Base-by-base conservation (phyloP, 2,888 invertebrate species). In the Eristalis arbustorum region DNA sequence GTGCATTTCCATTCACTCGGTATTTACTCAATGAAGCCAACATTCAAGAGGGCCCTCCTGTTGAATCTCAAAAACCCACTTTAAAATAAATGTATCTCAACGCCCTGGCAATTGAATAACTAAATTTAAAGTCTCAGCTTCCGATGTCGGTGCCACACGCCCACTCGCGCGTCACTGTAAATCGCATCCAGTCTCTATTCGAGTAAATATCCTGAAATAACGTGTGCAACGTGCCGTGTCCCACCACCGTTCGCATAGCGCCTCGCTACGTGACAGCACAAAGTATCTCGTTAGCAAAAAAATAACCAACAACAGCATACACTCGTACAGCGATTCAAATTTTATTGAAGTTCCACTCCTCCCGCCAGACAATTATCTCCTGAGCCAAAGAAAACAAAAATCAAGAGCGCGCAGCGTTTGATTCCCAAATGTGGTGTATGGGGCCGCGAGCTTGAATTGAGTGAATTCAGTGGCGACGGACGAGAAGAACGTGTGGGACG, bases 21-120 rank as follows among this genome's bases (percentile, higher is more conserved):
- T n/a, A 49, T n/a, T n/a, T 4, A 37, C 31, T 10, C 31, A 68
- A 69, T 63, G 10, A 69, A 68, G 8, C 18, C 18, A 6, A 49
- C 18, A 22, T 25, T 57, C 61, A 11, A 42, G 31, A 22, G 18
- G 8, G 22, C 31, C 25, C 62, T 18, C 22, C 3, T 34, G 14
- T 23, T 0, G 23, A 37, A 34, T 56, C 76, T 71, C 57, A n/a
- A 25, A 28, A 64, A 22, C n/a, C 69, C 23, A 57, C 69, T 69
- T 77, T 28, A 63, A 31, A 31, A 77, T 73, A 25, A 72, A 73
- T 66, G 31, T 31, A 62, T 67, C 62, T 79, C 42, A 79, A 72
- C 72, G 72, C 79, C 79, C 72, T 79, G 67, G 49, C 62, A 67
- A 67, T 79, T 79, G 73, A 49, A 72, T 62, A 37, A 73, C 62